Evolutionary conservation across 2,113 vertebrate genomes (phyloP), one percentile per base, ranked within the genome.

Genomic region (Bos javanicus): DNA sequence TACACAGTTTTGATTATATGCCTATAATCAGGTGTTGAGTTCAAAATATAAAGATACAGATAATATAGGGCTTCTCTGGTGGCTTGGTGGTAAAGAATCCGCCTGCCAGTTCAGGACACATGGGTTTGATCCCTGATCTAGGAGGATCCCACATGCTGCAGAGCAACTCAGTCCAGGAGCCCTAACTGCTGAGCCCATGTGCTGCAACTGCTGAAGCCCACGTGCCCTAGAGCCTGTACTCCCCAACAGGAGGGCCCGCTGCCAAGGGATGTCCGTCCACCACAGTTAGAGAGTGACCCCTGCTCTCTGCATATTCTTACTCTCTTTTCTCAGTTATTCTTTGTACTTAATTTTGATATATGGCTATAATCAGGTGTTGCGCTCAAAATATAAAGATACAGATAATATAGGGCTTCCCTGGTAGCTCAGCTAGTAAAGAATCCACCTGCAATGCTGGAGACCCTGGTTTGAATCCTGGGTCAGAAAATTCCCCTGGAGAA

Each of bases 321-420:
- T 54, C 28, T 94, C 54, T 36, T 74, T 87, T 88, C n/a, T 92
- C 43, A 56, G 17, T 59, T 94, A 60, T 92, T 97, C 43, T 90
- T 39, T 76, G 19, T 89, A 30, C 9, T 39, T 25, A 76, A 56
- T 86, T 96, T 87, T 95, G 84, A 89, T 43, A 90, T 54, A 78
- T 82, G 71, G 39, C 74, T 85, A 54, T 80, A 48, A 93, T 60
- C 54, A 19, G 17, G 15, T 60, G 17, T 91, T 78, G 25, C 21
- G 30, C 80, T 97, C 84, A 95, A 90, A 84, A 84, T 19, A 67
- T 81, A 60, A 76, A 74, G 92, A 96, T 54, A 43, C 28, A 62
- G 60, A 15, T 62, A 60, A 13, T 60, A 60, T 60, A 62, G 60
- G 28, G 60, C 60, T 33, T 60, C 26, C 59, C 26, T 60, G 59